Conservation (phyloP, 2,888 invertebrate species). For the Amphipyra berbera region DNA sequence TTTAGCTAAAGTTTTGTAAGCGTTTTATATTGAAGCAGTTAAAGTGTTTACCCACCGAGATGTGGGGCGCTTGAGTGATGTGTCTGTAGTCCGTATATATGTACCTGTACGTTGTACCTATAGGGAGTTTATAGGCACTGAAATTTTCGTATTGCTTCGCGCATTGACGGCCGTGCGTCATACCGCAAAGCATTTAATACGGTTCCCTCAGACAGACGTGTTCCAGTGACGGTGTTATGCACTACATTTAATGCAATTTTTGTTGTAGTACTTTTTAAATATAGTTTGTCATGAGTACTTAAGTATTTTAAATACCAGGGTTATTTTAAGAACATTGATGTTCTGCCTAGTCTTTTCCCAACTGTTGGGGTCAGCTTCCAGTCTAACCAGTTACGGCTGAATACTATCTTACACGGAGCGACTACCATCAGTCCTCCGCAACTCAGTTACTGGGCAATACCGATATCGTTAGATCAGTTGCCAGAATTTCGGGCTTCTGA, state of each 20-base stretch:
- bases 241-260: slow-evolving; percentile 47
- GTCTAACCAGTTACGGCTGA: too few species aligned
- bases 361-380: too few species aligned
- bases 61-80: slow-evolving; percentile 43
- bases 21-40: slow-evolving; percentile 23
- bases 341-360: too few species aligned
- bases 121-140: slow-evolving; percentile 57
- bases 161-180: slow-evolving; percentile 70
- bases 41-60: slow-evolving; percentile 37
- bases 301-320: too few species aligned
- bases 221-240: slow-evolving; percentile 56
- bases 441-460: too few species aligned
- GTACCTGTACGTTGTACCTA: slow-evolving; percentile 30
- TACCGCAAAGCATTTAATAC: slow-evolving; percentile 78
- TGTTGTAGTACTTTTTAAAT: too few species aligned
- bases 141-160: slow-evolving; percentile 59
- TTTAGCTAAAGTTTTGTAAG: slow-evolving; percentile 11
- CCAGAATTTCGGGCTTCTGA: too few species aligned
- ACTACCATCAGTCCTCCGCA: too few species aligned
- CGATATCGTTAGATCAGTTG: too few species aligned
- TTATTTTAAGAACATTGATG: too few species aligned
- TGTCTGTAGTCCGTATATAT: slow-evolving; percentile 13
- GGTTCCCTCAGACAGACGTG: slow-evolving; percentile 71
- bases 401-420: too few species aligned
- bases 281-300: too few species aligned